A percentile compares a stretch with the other conserved stretches of the same genome.
Conservation (phyloP, 2,888 invertebrate genomes). For the Cryptocheilus praepositus region DNA sequence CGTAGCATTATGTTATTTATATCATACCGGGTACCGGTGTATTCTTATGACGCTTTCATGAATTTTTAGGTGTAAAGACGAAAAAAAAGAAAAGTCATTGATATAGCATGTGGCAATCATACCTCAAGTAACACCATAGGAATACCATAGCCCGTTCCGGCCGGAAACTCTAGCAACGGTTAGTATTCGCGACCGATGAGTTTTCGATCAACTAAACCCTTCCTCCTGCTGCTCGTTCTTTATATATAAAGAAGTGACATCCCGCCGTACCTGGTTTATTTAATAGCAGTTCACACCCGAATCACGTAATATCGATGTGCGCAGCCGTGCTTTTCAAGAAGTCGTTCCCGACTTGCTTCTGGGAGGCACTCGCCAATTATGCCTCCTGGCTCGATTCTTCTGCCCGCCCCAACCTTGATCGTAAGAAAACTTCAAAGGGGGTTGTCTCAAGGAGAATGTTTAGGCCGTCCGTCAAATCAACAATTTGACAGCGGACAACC, state of each 20-base stretch:
- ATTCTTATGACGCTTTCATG: too few species aligned
- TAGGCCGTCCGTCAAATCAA: too few species aligned
- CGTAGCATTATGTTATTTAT: too few species aligned
- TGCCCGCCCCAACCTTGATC: background rate
- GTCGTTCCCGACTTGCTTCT: constrained; percentile 29
- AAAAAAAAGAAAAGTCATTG: too few species aligned
- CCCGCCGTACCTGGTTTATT: constrained; percentile 27
- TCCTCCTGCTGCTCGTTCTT: constrained; percentile 29
- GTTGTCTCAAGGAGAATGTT: too few species aligned
- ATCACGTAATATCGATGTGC: constrained; percentile 53
- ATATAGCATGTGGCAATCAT: too few species aligned
- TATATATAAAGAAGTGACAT: constrained; percentile 44
- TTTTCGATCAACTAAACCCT: constrained; percentile 46
- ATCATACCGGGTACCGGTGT: too few species aligned
- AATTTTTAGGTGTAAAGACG: too few species aligned
- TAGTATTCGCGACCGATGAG: constrained; percentile 24
- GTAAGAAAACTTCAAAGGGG: background rate
- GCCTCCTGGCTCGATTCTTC: background rate
- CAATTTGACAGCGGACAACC: too few species aligned
- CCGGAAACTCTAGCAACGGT: constrained; percentile 10
- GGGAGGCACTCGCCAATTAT: constrained; percentile 34
- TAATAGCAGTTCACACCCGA: constrained; percentile 48
- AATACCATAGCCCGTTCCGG: constrained; percentile 23
- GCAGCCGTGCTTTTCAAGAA: constrained; percentile 44
- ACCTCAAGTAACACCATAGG: constrained; percentile 40